phyloP scores from a whole-genome alignment of 2,113 vertebrate species.

The Dipodomys stephensi region DNA sequence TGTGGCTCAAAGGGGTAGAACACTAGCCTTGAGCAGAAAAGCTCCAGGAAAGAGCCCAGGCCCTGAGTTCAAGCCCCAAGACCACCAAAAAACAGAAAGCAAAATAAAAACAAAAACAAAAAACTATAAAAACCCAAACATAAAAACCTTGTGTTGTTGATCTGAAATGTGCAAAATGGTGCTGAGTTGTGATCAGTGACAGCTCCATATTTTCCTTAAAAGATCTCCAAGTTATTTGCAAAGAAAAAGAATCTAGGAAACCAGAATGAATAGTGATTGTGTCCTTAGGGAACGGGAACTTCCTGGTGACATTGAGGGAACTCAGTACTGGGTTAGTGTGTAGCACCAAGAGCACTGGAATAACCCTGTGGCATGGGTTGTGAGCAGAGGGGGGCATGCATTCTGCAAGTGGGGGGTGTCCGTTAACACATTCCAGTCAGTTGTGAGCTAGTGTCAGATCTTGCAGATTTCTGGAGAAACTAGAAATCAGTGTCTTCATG shows the following conservation, averaged over 20 bases:
- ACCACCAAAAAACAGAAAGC: neutral
- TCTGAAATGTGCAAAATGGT: neutral
- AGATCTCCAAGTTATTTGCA: neutral
- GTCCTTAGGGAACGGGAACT: neutral
- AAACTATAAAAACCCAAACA: neutral
- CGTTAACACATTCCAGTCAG: neutral
- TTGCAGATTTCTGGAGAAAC: neutral
- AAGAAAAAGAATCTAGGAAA: neutral
- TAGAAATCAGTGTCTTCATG: neutral
- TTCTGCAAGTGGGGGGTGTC: fast-evolving
- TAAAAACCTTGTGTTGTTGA: neutral
- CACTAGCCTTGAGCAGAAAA: neutral
- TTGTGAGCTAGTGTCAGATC: neutral
- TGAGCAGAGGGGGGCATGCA: neutral
- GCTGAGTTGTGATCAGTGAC: neutral
- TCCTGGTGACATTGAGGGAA: neutral
- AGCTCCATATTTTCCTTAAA: neutral
- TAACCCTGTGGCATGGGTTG: neutral
- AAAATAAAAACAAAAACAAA: too few species aligned
- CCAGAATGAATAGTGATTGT: neutral
- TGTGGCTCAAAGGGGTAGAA: neutral
- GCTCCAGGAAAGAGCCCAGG: too few species aligned
- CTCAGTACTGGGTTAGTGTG: neutral
- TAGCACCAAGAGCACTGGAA: neutral
- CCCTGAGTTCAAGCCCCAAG: neutral